Conservation (phyloP, 2,888 invertebrate genomes). For the Hedychridium roseum region DNA sequence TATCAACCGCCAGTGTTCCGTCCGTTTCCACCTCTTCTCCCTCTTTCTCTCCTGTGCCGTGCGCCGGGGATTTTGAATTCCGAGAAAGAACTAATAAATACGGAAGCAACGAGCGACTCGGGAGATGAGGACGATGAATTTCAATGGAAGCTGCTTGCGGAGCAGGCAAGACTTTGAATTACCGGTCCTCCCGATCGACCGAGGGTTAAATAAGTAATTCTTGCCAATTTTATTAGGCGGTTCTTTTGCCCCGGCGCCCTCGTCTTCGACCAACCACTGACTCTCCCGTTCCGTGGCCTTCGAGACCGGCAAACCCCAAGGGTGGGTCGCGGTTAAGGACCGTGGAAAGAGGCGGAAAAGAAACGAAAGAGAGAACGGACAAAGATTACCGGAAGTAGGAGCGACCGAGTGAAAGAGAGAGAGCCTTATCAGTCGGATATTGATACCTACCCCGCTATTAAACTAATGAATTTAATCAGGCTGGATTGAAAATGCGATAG, state of each 20-base stretch:
- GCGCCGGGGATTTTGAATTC: constrained; percentile 11
- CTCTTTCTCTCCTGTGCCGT: constrained; percentile 11
- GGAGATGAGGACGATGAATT: neutral
- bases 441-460: constrained; percentile 61
- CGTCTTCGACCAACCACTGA: constrained; percentile 3
- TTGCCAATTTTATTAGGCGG: constrained; percentile 54
- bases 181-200: constrained; percentile 27
- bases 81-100: constrained; percentile 21
- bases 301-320: constrained; percentile 35
- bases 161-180: constrained; percentile 22
- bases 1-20: constrained; percentile 38
- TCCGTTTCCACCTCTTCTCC: constrained; percentile 15
- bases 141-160: constrained; percentile 20
- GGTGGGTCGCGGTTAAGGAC: constrained; percentile 34
- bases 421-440: constrained; percentile 58
- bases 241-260: constrained; percentile 24
- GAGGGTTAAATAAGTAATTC: constrained; percentile 56
- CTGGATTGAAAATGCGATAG: constrained; percentile 46
- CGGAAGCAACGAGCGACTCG: constrained; percentile 5
- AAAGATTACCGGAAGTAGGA: constrained; percentile 9
- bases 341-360: constrained; percentile 21
- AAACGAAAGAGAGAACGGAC: too few relatives aligned
- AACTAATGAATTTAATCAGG: constrained; percentile 64
- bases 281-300: constrained; percentile 9
- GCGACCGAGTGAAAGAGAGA: constrained; percentile 21